These are phyloP conservation scores for Rhinogobio ventralis DNA, from an alignment of 2,797 vertebrate species.

Conservation along the genomic window DNA sequence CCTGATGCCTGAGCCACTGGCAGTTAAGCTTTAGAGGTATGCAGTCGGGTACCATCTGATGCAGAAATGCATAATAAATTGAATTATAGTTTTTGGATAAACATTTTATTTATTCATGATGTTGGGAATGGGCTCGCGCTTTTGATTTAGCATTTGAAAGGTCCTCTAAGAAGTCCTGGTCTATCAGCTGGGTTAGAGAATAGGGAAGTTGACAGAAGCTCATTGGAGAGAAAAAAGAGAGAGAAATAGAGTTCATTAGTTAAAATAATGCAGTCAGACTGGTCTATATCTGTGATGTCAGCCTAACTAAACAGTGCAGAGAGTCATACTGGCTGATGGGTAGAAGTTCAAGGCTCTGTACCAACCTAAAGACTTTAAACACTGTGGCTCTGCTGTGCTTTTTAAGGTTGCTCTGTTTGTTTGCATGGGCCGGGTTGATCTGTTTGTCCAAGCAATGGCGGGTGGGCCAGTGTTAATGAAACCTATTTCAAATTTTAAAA, in stretches of 20 bases:
- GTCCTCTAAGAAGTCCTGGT: constrained; percentile 21
- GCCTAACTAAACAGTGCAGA: constrained; percentile 54
- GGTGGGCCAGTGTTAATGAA: background rate
- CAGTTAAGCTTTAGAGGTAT: constrained; percentile 1
- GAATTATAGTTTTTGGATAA: constrained; percentile 46
- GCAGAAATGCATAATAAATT: constrained; percentile 47
- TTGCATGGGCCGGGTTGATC: background rate
- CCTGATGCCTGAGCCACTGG: background rate
- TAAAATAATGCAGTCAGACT: constrained; percentile 45
- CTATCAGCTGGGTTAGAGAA: background rate
- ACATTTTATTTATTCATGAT: constrained; percentile 52
- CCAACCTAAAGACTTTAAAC: background rate
- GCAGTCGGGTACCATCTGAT: constrained; percentile 30
- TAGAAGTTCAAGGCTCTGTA: background rate
- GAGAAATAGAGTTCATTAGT: constrained; percentile 51
- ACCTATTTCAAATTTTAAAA: background rate
- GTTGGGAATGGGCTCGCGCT: background rate
- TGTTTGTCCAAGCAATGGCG: background rate
- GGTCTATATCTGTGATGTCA: constrained; percentile 42
- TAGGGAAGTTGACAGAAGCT: background rate
- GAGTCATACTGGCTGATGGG: constrained; percentile 43
- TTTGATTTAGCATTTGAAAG: constrained; percentile 24
- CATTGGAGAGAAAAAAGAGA: background rate
- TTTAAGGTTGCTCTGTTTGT: background rate
- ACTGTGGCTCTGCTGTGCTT: background rate